Evolutionary conservation across 2,888 invertebrate species (phyloP), one percentile per base, ranked within the genome.

Genomic region (Diogma glabrata): DNA sequence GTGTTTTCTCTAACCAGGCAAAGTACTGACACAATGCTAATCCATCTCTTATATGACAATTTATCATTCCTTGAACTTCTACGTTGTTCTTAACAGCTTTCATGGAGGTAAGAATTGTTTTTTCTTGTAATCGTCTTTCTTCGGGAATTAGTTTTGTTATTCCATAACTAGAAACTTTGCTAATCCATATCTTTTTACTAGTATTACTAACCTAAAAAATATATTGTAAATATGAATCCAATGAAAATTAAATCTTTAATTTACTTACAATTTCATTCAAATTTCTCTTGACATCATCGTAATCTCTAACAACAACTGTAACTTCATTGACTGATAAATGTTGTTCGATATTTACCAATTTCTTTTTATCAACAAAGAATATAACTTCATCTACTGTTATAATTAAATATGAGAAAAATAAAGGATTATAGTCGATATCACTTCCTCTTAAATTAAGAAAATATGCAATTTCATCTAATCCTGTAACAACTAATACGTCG

Each of bases 391-490:
- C 72, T 1, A 64, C 62, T 12, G 76, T 77, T 7, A 87, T 66
- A 17, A 87, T 67, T 1, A 86, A 73, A 60, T 87, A 90, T 0
- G 87, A 73, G 61, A 87, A 87, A 65, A 90, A 90, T 0, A 90
- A 89, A 0, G 96, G 96, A 67, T 94, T 96, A 70, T 78, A 94
- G 0, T 81, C 79, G 55, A 96, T 93, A 65, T 97, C 96, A 0
- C 84, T 81, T 0, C 96, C 96, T 49, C 97, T 79, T 33, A 95
- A 70, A 67, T 97, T 97, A 30, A 96, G 71, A 4, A 93, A 77
- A 81, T 88, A 95, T 0, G 94, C 93, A 48, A 93, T 79, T 65
- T 95, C 92, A 63, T 95, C 95, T 19, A 95, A 70, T 0, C 87
- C 85, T 0, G 87, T 84, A 1, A 94, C 66, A 0, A 94, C 75